A percentile compares a stretch with the other conserved stretches of the same genome.
phyloP scores from a whole-genome alignment of 2,797 vertebrate species.

The Cetoscarus ocellatus region DNA sequence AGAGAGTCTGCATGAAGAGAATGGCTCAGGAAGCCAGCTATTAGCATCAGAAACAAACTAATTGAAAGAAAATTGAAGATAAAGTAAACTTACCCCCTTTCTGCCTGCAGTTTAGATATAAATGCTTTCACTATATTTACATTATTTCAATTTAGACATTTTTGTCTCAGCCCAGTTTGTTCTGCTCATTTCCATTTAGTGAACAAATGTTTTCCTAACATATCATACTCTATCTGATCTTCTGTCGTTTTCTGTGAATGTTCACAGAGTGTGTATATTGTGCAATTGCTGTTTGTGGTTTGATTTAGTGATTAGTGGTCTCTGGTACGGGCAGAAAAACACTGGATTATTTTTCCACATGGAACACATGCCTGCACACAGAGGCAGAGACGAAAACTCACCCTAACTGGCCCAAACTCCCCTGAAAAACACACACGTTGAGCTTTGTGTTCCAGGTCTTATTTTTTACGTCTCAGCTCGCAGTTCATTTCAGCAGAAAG shows the following conservation, averaged over 20 bases:
- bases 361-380: slow-evolving; percentile 33
- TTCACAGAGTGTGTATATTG: slow-evolving; percentile 24
- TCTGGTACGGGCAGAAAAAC: slow-evolving; percentile 21
- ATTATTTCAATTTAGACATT: slow-evolving; percentile 26
- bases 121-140: slow-evolving; percentile 34
- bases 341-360: slow-evolving; percentile 43
- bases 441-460: slow-evolving; percentile 55
- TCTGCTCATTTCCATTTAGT: slow-evolving; percentile 23
- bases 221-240: slow-evolving; percentile 49
- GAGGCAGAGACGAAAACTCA: slow-evolving; percentile 2
- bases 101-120: slow-evolving; percentile 27
- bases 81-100: slow-evolving; percentile 55
- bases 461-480: slow-evolving; percentile 57
- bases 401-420: slow-evolving; percentile 14
- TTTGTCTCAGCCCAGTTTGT: slow-evolving; percentile 15
- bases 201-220: slow-evolving; percentile 46
- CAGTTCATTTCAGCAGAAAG: slow-evolving; percentile 63
- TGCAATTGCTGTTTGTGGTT: slow-evolving; percentile 37
- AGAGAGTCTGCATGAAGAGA: slow-evolving; percentile 31
- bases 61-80: slow-evolving; percentile 34
- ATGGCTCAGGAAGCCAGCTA: background rate
- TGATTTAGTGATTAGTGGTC: slow-evolving; percentile 45
- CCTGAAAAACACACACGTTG: slow-evolving; percentile 39
- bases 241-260: slow-evolving; percentile 37
- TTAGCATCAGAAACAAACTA: slow-evolving; percentile 34